A percentile compares a stretch with the other conserved stretches of the same genome.
Conservation (phyloP, 2,113 vertebrate genomes). For the Otus sunia region DNA sequence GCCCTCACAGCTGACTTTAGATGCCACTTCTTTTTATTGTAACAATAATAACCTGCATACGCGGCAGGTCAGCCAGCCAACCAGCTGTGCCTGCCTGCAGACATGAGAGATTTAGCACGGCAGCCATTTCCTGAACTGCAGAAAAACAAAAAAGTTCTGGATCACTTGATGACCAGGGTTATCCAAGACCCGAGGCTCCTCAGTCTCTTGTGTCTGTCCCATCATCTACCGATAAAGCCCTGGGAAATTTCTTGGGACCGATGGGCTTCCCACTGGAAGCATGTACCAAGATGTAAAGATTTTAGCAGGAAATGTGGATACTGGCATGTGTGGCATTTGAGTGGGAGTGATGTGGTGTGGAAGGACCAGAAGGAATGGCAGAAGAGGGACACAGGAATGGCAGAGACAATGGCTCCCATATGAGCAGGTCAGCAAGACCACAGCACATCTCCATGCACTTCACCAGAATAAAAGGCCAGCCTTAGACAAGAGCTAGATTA, state of each 20-base stretch:
- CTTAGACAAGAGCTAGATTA: not conserved
- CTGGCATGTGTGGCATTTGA: rapidly evolving
- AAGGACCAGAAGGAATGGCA: not conserved
- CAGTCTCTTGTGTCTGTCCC: not conserved
- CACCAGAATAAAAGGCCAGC: not conserved
- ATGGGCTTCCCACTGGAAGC: not conserved
- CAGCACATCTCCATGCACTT: not conserved
- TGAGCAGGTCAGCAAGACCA: not conserved
- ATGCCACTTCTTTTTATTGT: not conserved
- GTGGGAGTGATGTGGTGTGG: not conserved
- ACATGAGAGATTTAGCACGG: not conserved
- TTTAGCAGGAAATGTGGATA: not conserved
- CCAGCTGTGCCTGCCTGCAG: not conserved
- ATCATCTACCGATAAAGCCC: not conserved
- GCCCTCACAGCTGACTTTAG: not conserved
- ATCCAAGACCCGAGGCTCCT: not conserved
- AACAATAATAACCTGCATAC: not conserved
- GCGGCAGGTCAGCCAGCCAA: not conserved
- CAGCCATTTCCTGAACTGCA: not conserved
- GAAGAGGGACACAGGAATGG: not conserved
- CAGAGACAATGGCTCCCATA: not conserved
- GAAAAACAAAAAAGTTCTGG: not conserved
- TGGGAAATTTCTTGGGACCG: not conserved
- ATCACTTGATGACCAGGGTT: not conserved
- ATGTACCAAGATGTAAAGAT: rapidly evolving